Percentiles rank a stretch among this genome's conserved stretches.
These are phyloP conservation scores for Micromussa lordhowensis DNA, from an alignment of 92 coral and sea anemone genomes.

Conservation along the genomic window DNA sequence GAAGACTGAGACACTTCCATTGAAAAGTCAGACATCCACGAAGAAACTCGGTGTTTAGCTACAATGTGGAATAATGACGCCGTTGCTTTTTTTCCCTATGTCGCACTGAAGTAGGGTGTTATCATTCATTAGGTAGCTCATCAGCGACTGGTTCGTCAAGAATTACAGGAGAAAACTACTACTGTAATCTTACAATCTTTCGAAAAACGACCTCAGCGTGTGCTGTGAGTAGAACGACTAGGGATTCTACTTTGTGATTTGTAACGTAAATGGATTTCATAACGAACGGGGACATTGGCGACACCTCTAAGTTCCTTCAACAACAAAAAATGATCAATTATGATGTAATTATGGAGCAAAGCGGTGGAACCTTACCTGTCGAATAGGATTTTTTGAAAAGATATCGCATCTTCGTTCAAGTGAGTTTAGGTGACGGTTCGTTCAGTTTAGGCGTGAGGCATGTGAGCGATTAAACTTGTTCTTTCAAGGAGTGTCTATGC, in stretches of 20 bases:
- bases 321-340: background rate
- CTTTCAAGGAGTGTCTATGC: background rate
- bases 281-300: no score
- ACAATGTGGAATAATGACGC: background rate
- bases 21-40: background rate
- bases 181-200: no score
- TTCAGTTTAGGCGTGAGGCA: background rate
- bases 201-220: no score
- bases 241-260: no score
- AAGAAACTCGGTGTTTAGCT: no score
- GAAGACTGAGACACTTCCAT: background rate
- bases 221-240: no score
- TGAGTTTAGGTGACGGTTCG: background rate
- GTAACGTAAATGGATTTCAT: no score
- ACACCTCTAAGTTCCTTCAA: no score
- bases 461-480: background rate
- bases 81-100: background rate
- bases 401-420: background rate
- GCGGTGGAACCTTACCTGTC: background rate
- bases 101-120: no score
- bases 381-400: background rate
- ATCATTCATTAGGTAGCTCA: no score
- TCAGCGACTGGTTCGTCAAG: no score
- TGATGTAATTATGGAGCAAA: background rate
- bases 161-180: no score